Percentiles rank a stretch among this genome's conserved stretches.
Evolutionary conservation across 1,140 invertebrate species (phyloP).

Genomic region (Apis dorsata): DNA sequence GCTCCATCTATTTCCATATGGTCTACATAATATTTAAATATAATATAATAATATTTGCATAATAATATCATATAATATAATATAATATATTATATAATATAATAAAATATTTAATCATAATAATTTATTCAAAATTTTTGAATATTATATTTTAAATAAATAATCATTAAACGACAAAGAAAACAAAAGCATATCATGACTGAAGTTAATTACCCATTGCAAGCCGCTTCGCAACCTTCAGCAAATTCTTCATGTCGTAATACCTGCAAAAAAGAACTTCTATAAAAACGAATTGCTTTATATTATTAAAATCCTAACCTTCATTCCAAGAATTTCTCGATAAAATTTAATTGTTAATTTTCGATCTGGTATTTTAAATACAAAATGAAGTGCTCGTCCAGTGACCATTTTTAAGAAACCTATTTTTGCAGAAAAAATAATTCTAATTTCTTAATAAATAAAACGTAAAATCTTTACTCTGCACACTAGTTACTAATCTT

Average conservation of each 20-base stretch:
- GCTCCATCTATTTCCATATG: conserved; percentile 98
- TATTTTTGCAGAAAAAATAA: neutral
- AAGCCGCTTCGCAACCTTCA: conserved; percentile 96
- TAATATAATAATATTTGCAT: too few relatives aligned
- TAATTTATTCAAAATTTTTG: neutral
- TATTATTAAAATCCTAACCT: conserved; percentile 82
- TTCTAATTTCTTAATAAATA: neutral
- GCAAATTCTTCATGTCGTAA: conserved; percentile 98
- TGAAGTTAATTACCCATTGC: conserved; percentile 88
- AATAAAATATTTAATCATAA: neutral
- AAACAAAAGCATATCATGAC: neutral
- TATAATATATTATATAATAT: too few relatives aligned
- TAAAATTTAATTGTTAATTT: conserved; percentile 92
- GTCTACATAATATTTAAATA: conserved; percentile 80
- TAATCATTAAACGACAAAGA: neutral
- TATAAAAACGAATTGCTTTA: conserved; percentile 6
- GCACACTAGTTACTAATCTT: neutral
- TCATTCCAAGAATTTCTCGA: conserved; percentile 94
- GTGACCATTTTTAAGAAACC: conserved; percentile 78
- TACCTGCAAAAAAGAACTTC: conserved; percentile 82
- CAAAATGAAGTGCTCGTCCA: conserved; percentile 94
- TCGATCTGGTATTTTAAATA: conserved; percentile 96
- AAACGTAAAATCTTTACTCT: neutral
- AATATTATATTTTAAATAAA: neutral
- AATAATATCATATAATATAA: too few relatives aligned